Evolutionary conservation across 2,797 vertebrate genomes (phyloP).

Genomic region (Apodemus agrarius): DNA sequence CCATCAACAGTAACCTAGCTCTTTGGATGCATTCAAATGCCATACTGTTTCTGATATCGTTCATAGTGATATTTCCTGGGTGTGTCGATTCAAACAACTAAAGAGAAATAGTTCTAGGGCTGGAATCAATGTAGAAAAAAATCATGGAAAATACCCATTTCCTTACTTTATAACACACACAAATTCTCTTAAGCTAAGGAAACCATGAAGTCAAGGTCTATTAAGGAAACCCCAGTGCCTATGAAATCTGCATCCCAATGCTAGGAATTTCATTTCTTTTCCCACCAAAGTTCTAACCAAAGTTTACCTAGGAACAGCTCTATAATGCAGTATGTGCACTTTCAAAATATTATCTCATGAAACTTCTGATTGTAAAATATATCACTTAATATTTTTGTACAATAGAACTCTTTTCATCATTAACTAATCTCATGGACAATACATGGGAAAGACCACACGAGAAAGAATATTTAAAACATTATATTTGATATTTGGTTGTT

Average conservation of each 20-base stretch:
- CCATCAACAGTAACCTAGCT: not conserved
- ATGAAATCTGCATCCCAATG: slow-evolving; percentile 64
- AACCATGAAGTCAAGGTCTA: slow-evolving; percentile 61
- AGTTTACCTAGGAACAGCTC: slow-evolving; percentile 35
- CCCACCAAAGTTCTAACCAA: slow-evolving; percentile 69
- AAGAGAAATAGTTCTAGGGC: not conserved
- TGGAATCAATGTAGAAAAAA: not conserved
- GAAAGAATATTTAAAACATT: not conserved
- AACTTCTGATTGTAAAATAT: not conserved
- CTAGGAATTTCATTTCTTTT: slow-evolving; percentile 62
- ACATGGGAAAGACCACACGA: not conserved
- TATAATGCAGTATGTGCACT: not conserved
- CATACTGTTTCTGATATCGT: not conserved
- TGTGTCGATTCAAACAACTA: not conserved
- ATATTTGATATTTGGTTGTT: not conserved
- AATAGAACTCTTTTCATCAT: not conserved
- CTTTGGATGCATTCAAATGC: slow-evolving; percentile 11
- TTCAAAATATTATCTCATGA: not conserved
- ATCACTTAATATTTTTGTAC: not conserved
- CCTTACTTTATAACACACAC: not conserved
- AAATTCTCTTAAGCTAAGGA: slow-evolving; percentile 38
- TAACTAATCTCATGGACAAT: not conserved
- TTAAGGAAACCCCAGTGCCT: slow-evolving; percentile 61
- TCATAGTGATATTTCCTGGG: not conserved
- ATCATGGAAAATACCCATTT: not conserved